Evolutionary conservation across 1,140 invertebrate species (phyloP), one percentile per base, ranked within the genome.

Genomic region (Drosophila kanapiae): DNA sequence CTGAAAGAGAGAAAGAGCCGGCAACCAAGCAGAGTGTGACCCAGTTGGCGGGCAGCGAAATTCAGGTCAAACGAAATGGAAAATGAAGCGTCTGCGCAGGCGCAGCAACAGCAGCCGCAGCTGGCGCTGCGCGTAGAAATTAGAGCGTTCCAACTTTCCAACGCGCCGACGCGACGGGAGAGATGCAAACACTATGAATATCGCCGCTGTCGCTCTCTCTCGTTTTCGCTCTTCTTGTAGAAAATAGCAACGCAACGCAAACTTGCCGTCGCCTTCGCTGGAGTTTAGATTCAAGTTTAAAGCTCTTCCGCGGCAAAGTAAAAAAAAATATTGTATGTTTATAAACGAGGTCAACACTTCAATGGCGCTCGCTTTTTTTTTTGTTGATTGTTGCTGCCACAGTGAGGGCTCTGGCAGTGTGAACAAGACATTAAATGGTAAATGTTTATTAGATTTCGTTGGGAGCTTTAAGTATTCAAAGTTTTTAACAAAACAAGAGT

Each of bases 51-150:
- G 64, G 57, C 67, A 60, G 82, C 78, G 88, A 91, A 91, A 91
- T 91, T 59, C 78, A 91, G 88, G 88, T 88, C 88, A 91, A 91
- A 91, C 79, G 88, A 91, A 91, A 91, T 91, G 81, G 88, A 91
- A 91, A 91, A 88, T 88, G 81, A 88, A 79, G 72, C 75, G 64
- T 57, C 70, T 59, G 68, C 51, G 62, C 75, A 40, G 62, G 57
- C 42, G 72, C 71, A 70, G 58, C 38, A 27, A 35, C 57, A 37
- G 11, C 42, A 13, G 61, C n/a, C n/a, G n/a, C 38, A 51, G 42
- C 38, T 31, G 59, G 75, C 63, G 49, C 82, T 74, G 79, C 83
- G 82, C 82, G 82, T 85, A 90, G 84, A 88, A 90, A 88, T 83
- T 88, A 81, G 85, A 83, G 83, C 80, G 77, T 35, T 56, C 42